Base-by-base conservation (phyloP, 2,888 invertebrate genomes). In the Noctua pronuba region DNA sequence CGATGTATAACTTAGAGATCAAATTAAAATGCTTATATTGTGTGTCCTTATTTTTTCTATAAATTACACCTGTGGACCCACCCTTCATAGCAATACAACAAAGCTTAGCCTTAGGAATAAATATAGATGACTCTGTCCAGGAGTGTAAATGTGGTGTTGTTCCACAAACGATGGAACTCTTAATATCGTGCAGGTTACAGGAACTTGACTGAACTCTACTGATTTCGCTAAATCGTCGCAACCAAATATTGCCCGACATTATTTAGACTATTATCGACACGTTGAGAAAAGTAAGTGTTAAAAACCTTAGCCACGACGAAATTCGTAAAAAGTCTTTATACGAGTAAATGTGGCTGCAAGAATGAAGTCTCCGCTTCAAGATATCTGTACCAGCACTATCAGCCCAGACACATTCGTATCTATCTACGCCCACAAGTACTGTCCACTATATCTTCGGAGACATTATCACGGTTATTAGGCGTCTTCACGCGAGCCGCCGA, bases 391-490 rank as follows among this genome's bases (percentile, higher is more conserved):
- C 6, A n/a, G 10, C 6, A 8, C 31, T 41, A 38, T 28, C 18
- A 41, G 2, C 16, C 16, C n/a, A 38, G 11, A 58, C 38, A 58
- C 1, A 16, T 18, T 10, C 21, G 2, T 68, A 41, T 49, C 46
- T 46, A 6, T 49, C 49, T 3, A 49, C 49, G 69, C 16, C 28
- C 31, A 8, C n/a, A 65, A 69, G 16, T n/a, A 16, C 35, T 82
- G 21, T 35, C 49, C n/a, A 85, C 24, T 70, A 71, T 58, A 73
- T 85, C 85, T 81, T 85, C 38, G 3, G 41, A 35, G 67, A 72
- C 73, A 86, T 76, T 79, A 79, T 69, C 76, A 49, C 52, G 55
- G 85, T 73, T 77, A 77, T 80, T 84, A 73, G 69, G 72, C 77
- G 67, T 77, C 69, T 73, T 68, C 75, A 80, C 80, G 41, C 73